Percentiles rank a stretch among this genome's conserved stretches.
phyloP scores from a whole-genome alignment of 1,140 invertebrate species.

The Hypsibius dujardini region DNA sequence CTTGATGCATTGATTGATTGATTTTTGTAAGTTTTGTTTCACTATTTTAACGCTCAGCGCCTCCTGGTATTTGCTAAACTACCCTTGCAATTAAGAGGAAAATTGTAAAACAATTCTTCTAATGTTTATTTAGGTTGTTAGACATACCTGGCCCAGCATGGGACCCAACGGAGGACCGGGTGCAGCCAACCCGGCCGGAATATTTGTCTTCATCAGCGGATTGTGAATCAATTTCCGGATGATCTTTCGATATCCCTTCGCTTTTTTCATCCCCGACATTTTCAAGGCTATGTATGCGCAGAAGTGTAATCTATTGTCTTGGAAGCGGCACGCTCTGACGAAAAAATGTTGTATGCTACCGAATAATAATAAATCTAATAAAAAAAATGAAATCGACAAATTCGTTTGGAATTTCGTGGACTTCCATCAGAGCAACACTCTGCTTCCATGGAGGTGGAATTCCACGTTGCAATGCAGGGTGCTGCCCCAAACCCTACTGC shows the following conservation, averaged over 20 bases:
- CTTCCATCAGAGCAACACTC: too few relatives aligned
- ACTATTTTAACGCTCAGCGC: too few relatives aligned
- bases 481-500: too few relatives aligned
- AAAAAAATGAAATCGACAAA: too few relatives aligned
- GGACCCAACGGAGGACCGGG: slow-evolving; percentile 75
- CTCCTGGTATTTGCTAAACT: neutral
- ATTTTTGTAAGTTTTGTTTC: neutral
- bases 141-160: slow-evolving; percentile 62
- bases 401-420: too few relatives aligned
- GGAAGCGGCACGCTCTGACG: too few relatives aligned
- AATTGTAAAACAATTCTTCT: neutral
- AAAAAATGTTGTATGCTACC: too few relatives aligned
- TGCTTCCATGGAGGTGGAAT: too few relatives aligned
- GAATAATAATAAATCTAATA: too few relatives aligned
- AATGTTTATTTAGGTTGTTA: too few relatives aligned
- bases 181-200: slow-evolving; percentile 66
- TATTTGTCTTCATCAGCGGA: slow-evolving; percentile 50
- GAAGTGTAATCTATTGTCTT: too few relatives aligned
- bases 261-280: slow-evolving; percentile 41
- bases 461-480: too few relatives aligned
- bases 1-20: neutral
- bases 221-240: slow-evolving; percentile 53
- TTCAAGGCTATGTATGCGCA: neutral
- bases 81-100: neutral
- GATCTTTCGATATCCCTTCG: slow-evolving; percentile 23